Evolutionary conservation across 2,797 vertebrate species (phyloP).

Genomic region (Pangasius mekongensis): DNA sequence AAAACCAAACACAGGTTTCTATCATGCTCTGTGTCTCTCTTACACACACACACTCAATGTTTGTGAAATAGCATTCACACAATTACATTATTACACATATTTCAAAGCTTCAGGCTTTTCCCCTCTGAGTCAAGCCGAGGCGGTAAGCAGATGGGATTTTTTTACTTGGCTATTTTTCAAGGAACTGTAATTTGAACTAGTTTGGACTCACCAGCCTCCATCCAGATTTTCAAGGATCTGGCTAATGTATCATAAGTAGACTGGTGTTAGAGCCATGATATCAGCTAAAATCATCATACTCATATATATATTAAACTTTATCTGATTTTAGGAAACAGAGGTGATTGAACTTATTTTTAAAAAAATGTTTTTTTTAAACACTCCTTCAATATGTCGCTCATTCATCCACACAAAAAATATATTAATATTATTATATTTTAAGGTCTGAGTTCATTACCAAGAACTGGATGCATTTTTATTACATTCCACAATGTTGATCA

Average conservation of each 20-base stretch:
- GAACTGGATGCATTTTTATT: background rate
- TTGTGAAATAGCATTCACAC: background rate
- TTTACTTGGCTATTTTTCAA: conserved; percentile 33
- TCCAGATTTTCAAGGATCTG: conserved; percentile 16
- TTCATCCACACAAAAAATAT: background rate
- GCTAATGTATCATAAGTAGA: conserved; percentile 1
- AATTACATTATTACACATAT: conserved; percentile 12
- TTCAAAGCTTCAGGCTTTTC: conserved; percentile 14
- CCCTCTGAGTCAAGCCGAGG: conserved; percentile 17
- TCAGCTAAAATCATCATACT: background rate
- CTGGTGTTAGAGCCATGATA: background rate
- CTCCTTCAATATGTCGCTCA: background rate
- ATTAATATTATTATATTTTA: background rate
- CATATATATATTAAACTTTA: background rate
- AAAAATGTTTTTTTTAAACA: background rate
- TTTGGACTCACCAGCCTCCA: background rate
- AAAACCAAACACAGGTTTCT: conserved; percentile 71
- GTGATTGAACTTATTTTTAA: background rate
- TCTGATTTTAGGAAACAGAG: background rate
- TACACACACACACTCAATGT: conserved; percentile 7
- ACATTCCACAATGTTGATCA: background rate
- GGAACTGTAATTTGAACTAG: conserved; percentile 42
- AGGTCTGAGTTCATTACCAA: background rate
- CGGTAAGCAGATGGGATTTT: conserved; percentile 25
- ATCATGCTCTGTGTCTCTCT: conserved; percentile 43